Conservation (phyloP, 2,888 invertebrate species). For the Syrista parreyssii region DNA sequence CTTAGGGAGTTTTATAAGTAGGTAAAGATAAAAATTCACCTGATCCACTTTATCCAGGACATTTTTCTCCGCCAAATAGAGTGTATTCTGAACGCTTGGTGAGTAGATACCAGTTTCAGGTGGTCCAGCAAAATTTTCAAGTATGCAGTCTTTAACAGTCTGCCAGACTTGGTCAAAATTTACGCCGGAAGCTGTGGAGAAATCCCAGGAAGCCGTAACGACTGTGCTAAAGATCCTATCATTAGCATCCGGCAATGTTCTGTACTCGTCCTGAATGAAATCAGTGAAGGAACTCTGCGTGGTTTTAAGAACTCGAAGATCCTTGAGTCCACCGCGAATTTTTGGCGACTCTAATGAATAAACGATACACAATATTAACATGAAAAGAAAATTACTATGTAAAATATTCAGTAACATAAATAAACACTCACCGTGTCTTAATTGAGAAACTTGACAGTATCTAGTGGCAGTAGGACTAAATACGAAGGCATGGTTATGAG, state of each 20-base stretch:
- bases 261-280: constrained; percentile 83
- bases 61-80: constrained; percentile 78
- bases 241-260: constrained; percentile 79
- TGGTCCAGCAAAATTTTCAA: constrained; percentile 82
- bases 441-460: constrained; percentile 76
- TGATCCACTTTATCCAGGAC: constrained; percentile 77
- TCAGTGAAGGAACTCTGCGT: constrained; percentile 85
- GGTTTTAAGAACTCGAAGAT: constrained; percentile 80
- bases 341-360: constrained; percentile 67
- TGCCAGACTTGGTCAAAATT: constrained; percentile 80
- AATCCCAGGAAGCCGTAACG: constrained; percentile 81
- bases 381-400: neutral
- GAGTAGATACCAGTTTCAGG: constrained; percentile 78
- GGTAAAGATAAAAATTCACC: constrained; percentile 64
- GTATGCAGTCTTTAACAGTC: constrained; percentile 76
- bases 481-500: constrained; percentile 83
- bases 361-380: constrained; percentile 16
- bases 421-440: constrained; percentile 72
- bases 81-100: constrained; percentile 83
- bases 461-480: constrained; percentile 76
- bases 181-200: constrained; percentile 73
- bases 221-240: constrained; percentile 84
- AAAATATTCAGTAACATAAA: neutral
- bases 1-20: too few relatives aligned
- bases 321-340: constrained; percentile 77